Evolutionary conservation across 2,888 invertebrate species (phyloP), one percentile per base, ranked within the genome.

Genomic region (Dryobota labecula): DNA sequence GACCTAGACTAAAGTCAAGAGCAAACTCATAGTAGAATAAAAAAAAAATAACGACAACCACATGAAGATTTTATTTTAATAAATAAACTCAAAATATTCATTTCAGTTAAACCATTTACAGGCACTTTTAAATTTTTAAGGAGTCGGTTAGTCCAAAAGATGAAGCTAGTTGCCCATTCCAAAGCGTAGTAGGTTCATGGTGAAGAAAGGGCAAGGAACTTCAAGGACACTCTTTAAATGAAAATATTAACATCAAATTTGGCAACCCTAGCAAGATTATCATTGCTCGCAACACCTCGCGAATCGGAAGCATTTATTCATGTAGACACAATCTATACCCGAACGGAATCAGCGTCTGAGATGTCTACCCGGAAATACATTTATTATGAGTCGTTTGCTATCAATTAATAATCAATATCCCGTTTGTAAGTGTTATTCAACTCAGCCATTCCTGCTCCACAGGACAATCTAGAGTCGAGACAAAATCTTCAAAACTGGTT

Each of bases 221-320:
- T 4, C 8, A 27, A 13, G 7, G 4, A 1, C 5, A 60, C 4
- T 13, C 7, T 41, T 27, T 11, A 27, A 27, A 41, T 41, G 3
- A 38, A 38, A 24, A 57, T 41, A 13, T 27, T 27, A 27, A 27
- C 20, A 1, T 13, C 2, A 24, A 4, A 1, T 15, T 2, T 24
- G 76, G 13, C 84, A 85, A 72, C 84, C 86, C 84, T 85, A 61
- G 47, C 64, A 33, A 69, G 73, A 82, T 84, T 85, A 82, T 81
- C 75, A 68, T 72, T 65, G 58, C 67, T 76, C 47, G 85, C 80
- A 77, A 82, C 73, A 85, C 86, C 79, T 79, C 75, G 78, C 53
- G 73, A 76, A 85, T 84, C 81, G 77, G 70, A 74, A 85, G 82
- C 68, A 73, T 81, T 84, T 82, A 84, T 84, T 84, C 73, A 81